Base-by-base conservation (phyloP, 2,797 vertebrate genomes). In the Brachyalestes nurse region DNA sequence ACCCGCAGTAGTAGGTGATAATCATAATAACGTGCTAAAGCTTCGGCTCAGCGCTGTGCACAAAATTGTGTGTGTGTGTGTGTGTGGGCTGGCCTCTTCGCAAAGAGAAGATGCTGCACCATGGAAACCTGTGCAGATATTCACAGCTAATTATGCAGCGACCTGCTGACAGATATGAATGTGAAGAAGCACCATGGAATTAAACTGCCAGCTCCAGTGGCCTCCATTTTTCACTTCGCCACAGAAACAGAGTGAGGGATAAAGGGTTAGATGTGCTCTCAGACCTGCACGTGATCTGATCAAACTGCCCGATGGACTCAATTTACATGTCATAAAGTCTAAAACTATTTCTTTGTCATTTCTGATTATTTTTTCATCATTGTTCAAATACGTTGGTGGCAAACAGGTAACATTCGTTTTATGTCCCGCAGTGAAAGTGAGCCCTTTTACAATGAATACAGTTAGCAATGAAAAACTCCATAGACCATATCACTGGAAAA, bases 101-200 rank as follows among this genome's bases (percentile, higher is more conserved):
- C 84, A 81, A 78, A 83, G 87, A 81, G 80, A 82, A 77, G 87
- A 85, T 85, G 80, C 84, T 86, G 87, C 80, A 80, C 88, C 87
- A 89, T 89, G 87, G 89, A 88, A 90, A 89, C 89, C 87, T 86
- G 85, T 65, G 77, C 74, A 86, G 89, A 90, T 86, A 88, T 88
- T 83, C 82, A 77, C 82, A 84, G 86, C 85, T 89, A 89, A 90
- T 89, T 89, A 88, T 88, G 82, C 82, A 83, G 86, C 74, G 86
- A 89, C 76, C 80, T 60, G 77, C 85, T 86, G 88, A 87, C 86
- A 86, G 87, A 89, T 86, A 88, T 82, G 82, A 87, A 81, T 81
- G 84, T 23, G 77, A 87, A 87, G 82, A 84, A 86, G 82, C 77
- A 86, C 82, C 82, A 78, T 87, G 82, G 87, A 85, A 89, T 87